Base-by-base conservation (phyloP, 2,888 invertebrate species). In the Quadriops clusia region DNA sequence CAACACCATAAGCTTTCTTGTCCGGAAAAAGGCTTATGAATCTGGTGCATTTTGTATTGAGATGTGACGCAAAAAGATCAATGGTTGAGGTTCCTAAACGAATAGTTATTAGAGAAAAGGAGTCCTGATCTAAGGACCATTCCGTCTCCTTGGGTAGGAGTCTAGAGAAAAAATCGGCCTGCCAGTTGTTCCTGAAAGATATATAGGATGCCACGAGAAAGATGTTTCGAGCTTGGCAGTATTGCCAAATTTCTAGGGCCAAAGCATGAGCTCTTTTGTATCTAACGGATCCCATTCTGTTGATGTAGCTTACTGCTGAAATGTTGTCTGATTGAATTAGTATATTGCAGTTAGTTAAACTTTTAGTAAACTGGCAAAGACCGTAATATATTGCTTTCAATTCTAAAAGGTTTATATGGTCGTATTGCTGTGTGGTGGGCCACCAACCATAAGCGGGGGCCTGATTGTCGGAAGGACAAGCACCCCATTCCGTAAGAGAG, bases 401-500 rank as follows among this genome's bases (percentile, higher is more conserved):
- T 32, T 47, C 48, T 21, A 43, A 32, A 17, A 29, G 34, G 29
- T 45, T 41, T 11, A 44, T 44, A 22, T 45, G 44, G 2, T 21
- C 9, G 4, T 10, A 14, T 9, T 17, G 14, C 10, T 44, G 43
- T 11, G 12, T 12, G 2, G 32, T 20, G 11, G 31, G 27, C 46
- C 45, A 48, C 5, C 24, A 33, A 2, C 47, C 45, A 9, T 39
- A n/a, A n/a, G n/a, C n/a, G 13, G 36, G 32, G 22, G 38, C 33
- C 13, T 17, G 35, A n/a, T 28, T 14, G 15, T 27, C 29, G n/a
- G 33, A 12, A 27, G 39, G 42, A 23, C 17, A 20, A 6, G 33
- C 39, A 8, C 44, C 42, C 43, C 44, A 44, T 3, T 43, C 46
- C 7, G 40, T 36, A 7, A 12, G 20, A 9, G 45, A 46, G 6